Evolutionary conservation across 2,113 vertebrate species (phyloP).

Genomic region (Amphiprion percula): DNA sequence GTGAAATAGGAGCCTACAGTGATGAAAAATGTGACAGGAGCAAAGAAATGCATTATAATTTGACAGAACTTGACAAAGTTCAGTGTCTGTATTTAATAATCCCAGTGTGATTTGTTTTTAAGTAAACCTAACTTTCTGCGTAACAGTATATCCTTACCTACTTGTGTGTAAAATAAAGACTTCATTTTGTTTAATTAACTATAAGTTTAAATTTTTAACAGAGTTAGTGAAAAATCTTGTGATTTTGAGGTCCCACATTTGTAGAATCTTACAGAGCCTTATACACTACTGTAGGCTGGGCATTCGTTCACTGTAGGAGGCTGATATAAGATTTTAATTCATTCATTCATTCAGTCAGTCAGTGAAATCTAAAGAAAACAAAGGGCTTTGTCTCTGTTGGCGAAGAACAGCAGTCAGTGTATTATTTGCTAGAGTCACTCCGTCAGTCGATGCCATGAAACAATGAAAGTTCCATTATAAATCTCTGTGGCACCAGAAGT

Average conservation of each 20-base stretch:
- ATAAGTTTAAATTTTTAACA: no score
- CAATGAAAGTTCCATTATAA: conserved; percentile 24
- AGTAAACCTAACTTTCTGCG: no score
- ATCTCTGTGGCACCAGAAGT: conserved; percentile 9
- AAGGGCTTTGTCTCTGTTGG: conserved; percentile 49
- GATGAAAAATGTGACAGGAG: no score
- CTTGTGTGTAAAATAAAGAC: no score
- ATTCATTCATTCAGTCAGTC: conserved; percentile 25
- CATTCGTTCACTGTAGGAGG: conserved; percentile 21
- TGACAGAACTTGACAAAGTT: no score
- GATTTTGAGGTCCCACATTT: background rate
- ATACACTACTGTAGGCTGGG: background rate
- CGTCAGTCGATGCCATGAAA: conserved; percentile 30
- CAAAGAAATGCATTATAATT: no score
- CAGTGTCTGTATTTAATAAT: no score
- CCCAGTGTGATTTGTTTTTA: no score
- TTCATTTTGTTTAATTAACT: no score
- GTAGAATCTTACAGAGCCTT: background rate
- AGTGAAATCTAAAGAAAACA: conserved; percentile 53
- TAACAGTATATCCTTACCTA: no score
- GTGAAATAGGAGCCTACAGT: no score
- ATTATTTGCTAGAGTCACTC: conserved; percentile 44
- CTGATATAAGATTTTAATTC: conserved; percentile 26
- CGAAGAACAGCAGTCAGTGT: conserved; percentile 40
- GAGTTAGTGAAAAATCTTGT: no score